These are phyloP conservation scores for Chiridota heheva DNA, from an alignment of 35 echinoderm and acorn worm genomes.

Conservation along the genomic window DNA sequence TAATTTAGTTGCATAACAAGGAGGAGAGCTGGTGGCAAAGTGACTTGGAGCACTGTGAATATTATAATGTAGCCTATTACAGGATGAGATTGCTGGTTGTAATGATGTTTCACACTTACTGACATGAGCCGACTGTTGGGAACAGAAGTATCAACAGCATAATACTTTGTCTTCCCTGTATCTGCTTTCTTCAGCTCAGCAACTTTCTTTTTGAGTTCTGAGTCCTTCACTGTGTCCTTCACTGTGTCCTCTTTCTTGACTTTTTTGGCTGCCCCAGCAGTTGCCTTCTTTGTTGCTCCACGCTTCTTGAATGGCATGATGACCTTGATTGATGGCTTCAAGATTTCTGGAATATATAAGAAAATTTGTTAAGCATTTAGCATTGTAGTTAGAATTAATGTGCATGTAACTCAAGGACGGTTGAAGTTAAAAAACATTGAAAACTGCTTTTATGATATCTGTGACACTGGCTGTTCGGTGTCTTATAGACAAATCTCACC, in stretches of 20 bases:
- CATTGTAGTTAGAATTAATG: too few species aligned
- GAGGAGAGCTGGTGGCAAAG: not conserved
- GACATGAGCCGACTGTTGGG: not conserved
- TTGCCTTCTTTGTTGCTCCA: not conserved
- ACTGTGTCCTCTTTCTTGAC: conserved; percentile 1
- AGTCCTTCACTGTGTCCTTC: conserved; percentile 18
- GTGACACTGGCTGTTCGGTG: too few species aligned
- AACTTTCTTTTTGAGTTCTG: conserved; percentile 58
- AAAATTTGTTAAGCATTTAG: too few species aligned
- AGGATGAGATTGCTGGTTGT: not conserved
- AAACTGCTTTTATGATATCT: too few species aligned
- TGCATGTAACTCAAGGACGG: too few species aligned
- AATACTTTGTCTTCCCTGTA: conserved; percentile 53
- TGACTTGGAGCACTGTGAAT: not conserved
- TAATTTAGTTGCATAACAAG: not conserved
- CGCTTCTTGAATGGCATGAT: conserved; percentile 22
- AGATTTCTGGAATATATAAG: too few species aligned
- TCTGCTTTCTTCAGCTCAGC: conserved; percentile 69
- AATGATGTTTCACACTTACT: not conserved
- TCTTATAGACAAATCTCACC: too few species aligned
- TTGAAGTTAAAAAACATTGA: too few species aligned
- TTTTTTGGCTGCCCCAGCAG: not conserved
- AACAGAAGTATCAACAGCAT: conserved; percentile 48
- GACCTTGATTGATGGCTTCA: too few species aligned
- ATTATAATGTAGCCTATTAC: not conserved